These are phyloP conservation scores for Alosa alosa DNA, from an alignment of 2,113 vertebrate species.

Conservation along the genomic window DNA sequence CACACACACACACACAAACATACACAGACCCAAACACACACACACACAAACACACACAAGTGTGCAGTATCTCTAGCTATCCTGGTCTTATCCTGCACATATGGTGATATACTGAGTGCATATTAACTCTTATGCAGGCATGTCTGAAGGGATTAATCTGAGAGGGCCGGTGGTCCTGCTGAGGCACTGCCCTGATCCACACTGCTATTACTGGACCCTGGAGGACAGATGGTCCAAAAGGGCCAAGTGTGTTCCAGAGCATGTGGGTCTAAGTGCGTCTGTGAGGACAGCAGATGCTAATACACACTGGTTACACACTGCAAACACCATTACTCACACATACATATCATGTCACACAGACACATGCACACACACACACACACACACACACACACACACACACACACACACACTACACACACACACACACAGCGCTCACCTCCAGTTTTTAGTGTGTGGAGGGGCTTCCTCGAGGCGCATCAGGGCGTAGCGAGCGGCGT, in stretches of 20 bases:
- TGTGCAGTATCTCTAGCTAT: neutral
- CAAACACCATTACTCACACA: neutral
- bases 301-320: no score
- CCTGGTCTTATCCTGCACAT: neutral
- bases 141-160: neutral
- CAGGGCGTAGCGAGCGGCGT: conserved; percentile 91
- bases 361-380: neutral
- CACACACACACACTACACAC: neutral
- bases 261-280: no score
- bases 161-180: neutral
- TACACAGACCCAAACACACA: neutral
- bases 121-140: neutral
- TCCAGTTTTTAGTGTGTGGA: conserved; percentile 98
- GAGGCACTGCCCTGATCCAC: neutral
- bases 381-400: neutral
- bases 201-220: no score
- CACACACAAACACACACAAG: neutral
- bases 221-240: no score
- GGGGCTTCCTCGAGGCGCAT: conserved; percentile 88
- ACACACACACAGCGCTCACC: conserved; percentile 66
- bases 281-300: no score
- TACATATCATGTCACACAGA: neutral
- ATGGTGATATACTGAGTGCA: neutral
- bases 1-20: neutral
- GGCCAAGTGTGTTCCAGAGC: no score